Base-by-base conservation (phyloP, 30 jellyfish, hydroid and myxozoan genomes). In the Aurelia sp. region DNA sequence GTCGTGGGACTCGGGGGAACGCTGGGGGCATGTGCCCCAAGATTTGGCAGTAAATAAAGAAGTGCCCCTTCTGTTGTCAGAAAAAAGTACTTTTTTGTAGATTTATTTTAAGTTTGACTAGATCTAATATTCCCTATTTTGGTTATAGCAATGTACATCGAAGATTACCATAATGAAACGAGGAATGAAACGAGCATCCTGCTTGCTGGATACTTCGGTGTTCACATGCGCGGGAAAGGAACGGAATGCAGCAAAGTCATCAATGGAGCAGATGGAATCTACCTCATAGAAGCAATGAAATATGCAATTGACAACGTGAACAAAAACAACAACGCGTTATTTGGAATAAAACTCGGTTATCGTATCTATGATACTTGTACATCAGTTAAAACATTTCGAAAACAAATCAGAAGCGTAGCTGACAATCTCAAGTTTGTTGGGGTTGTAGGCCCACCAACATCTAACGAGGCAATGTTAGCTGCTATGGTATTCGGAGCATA, bases 141-240 rank as follows among this genome's bases (percentile, higher is more conserved):
- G 55, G 6, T 44, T 9, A 44, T 5, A 44, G 55, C 15, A 44
- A 44, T 44, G 15, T 44, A 44, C 55, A 44, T 44, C 55, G 55
- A 44, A 44, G 55, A 44, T 3, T 3, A 44, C 13, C 8, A 44
- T 16, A 44, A 44, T 9, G 3, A 44, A 44, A 9, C 55, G 17
- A 16, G 55, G 15, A 44, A 44, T 44, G 55, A 44, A 44, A 44
- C 55, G 15, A 44, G 55, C 55, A 44, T 72, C 44, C 17, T 67
- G 27, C 22, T 85, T 15, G 88, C 68, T 38, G 96, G 96, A 13
- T 88, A 88, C 44, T 81, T 89, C 22, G 90, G 91, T 20, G 91
- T 69, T 31, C 92, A 89, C 53, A 35, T 52, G 55, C 55, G 55
- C 16, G 55, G 16, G 15, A 44, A 44, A 44, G 55, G 55, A 44